phyloP scores from a whole-genome alignment of 2,888 invertebrate species.

The Psylliodes chrysocephalus region DNA sequence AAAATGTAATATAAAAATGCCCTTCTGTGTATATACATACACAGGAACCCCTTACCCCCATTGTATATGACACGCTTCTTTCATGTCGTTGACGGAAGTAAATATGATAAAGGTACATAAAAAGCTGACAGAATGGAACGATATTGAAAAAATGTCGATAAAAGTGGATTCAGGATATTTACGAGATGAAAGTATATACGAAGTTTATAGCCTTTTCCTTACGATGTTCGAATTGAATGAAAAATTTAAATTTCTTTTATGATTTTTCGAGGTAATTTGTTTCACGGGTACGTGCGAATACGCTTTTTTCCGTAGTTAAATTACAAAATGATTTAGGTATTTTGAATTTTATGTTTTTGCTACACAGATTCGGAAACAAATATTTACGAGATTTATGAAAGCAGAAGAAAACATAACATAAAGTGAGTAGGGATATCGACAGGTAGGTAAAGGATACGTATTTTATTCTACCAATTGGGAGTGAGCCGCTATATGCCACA shows the following conservation, averaged over 20 bases:
- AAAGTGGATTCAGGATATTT: slow-evolving; percentile 16
- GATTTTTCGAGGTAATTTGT: slow-evolving; percentile 3
- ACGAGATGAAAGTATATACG: slow-evolving; percentile 10
- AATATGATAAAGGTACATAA: slow-evolving; percentile 32
- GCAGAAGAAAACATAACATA: too few species aligned
- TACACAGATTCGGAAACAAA: too few species aligned
- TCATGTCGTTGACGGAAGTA: slow-evolving; percentile 15
- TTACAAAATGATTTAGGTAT: too few species aligned
- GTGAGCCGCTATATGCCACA: too few species aligned
- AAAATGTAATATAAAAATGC: slow-evolving; percentile 11
- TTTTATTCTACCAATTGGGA: too few species aligned
- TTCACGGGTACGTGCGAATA: too few species aligned
- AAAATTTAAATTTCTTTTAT: slow-evolving; percentile 20
- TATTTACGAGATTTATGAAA: too few species aligned
- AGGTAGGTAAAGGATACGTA: too few species aligned
- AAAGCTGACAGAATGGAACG: slow-evolving; percentile 19
- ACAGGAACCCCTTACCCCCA: neutral
- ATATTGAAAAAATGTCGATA: slow-evolving; percentile 29
- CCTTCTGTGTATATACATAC: neutral
- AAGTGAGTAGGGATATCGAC: too few species aligned
- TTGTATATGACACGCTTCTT: slow-evolving; percentile 5
- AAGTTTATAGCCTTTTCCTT: slow-evolving; percentile 18
- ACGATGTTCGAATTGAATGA: slow-evolving; percentile 21
- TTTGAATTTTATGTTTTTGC: too few species aligned
- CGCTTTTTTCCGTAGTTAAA: too few species aligned